These are phyloP conservation scores for Melinaea marsaeus DNA, from an alignment of 2,888 invertebrate species.

Conservation along the genomic window DNA sequence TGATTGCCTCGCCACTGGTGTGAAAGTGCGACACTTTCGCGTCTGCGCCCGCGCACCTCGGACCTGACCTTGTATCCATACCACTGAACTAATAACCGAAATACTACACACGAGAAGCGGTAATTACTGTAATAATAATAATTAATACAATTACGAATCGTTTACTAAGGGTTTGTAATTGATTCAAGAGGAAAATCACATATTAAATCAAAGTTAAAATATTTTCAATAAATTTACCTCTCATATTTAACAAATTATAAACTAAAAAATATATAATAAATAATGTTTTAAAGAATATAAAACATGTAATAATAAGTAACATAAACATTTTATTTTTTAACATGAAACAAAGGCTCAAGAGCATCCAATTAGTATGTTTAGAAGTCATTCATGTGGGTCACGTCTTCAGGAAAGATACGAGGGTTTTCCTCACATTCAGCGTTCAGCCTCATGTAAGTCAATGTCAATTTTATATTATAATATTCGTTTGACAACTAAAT, in stretches of 20 bases:
- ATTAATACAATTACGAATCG: neutral
- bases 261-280: too few relatives aligned
- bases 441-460: conserved; percentile 22
- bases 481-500: conserved; percentile 8
- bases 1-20: conserved; percentile 5
- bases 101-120: neutral
- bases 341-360: conserved; percentile 14
- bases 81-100: conserved; percentile 20
- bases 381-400: conserved; percentile 39
- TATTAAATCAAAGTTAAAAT: neutral
- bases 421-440: conserved; percentile 27
- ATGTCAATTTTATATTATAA: conserved; percentile 16
- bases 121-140: neutral
- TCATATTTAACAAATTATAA: neutral
- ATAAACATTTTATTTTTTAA: conserved; percentile 10
- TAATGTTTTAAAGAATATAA: too few relatives aligned
- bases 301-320: neutral
- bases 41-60: neutral
- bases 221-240: neutral
- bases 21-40: conserved; percentile 25
- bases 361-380: conserved; percentile 31
- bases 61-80: conserved; percentile 19
- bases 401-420: conserved; percentile 45
- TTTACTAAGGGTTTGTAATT: too few relatives aligned
- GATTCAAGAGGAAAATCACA: too few relatives aligned